phyloP scores from a whole-genome alignment of 2,797 vertebrate genomes.

The Lutjanus argentimaculatus region DNA sequence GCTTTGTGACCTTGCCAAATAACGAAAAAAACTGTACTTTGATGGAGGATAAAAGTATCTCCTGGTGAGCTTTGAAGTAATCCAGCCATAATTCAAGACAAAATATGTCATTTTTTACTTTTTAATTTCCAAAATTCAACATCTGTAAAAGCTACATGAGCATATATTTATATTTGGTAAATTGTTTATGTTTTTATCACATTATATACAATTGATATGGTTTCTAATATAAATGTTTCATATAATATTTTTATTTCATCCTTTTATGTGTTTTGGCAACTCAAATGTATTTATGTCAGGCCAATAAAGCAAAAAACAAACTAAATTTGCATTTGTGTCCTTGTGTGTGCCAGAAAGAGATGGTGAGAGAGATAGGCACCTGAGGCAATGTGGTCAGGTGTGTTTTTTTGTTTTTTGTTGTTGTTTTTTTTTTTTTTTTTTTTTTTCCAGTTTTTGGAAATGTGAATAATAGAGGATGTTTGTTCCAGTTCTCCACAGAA shows the following conservation, averaged over 20 bases:
- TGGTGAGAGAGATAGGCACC: not conserved
- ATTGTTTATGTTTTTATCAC: not conserved
- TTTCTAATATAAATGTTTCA: not conserved
- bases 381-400: constrained; percentile 4
- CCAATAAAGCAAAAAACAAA: not conserved
- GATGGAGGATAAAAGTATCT: constrained; percentile 19
- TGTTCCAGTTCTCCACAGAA: not conserved
- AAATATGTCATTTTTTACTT: not conserved
- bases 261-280: not conserved
- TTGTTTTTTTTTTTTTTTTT: no score
- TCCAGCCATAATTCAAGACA: not conserved
- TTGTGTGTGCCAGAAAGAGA: not conserved
- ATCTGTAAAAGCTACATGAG: not conserved
- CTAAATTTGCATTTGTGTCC: not conserved
- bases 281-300: not conserved
- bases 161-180: not conserved
- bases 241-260: not conserved
- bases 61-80: constrained; percentile 1
- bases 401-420: no score
- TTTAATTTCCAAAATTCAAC: not conserved
- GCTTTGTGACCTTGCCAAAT: constrained; percentile 5
- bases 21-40: constrained; percentile 23
- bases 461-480: not conserved
- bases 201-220: no score
- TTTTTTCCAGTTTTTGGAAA: constrained; percentile 3